Base-by-base conservation (phyloP, 2,888 invertebrate species). In the Zonitis immaculata region DNA sequence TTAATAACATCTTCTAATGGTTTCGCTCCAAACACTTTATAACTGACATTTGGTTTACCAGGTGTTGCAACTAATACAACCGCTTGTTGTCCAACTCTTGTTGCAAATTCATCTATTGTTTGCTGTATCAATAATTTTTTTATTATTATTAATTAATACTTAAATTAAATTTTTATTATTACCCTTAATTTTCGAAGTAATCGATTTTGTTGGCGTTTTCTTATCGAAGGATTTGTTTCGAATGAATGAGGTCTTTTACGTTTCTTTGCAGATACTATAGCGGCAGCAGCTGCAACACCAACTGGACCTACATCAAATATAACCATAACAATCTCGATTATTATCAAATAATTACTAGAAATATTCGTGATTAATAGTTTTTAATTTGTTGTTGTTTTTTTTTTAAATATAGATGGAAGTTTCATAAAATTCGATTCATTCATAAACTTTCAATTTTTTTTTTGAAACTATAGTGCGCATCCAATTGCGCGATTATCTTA, bases 81-180 rank as follows among this genome's bases (percentile, higher is more conserved):
- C 0, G 97, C 97, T 76, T 97, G 97, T 73, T 97, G 96, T 1
- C 97, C 97, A 49, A 97, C 96, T 64, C 96, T 82, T 0, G 95
- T 95, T 52, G 95, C 94, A 78, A 96, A 97, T 77, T 97, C 97
- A 66, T 96, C 96, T 69, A 95, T 95, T 18, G 94, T 95, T 84
- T 91, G 91, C 87, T 89, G 70, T 6, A 76, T 50, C 14, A 52
- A 44, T 55, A 45, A 48, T 52, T 18, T 22, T 20, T 28, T 49
- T 44, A 54, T 42, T 47, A 35, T 32, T 49, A 14, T 42, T 44
- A 6, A 28, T 6, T 9, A 7, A 2, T 18, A 14, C 42, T 35
- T 14, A 42, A 12, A 44, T 47, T 25, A 9, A 42, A 42, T 12
- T 35, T 32, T 47, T 39, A 26, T n/a, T 39, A 81, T 80, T 73